These are phyloP conservation scores for Coronaproctus castanopsis DNA, from an alignment of 2,888 invertebrate species.

Conservation along the genomic window DNA sequence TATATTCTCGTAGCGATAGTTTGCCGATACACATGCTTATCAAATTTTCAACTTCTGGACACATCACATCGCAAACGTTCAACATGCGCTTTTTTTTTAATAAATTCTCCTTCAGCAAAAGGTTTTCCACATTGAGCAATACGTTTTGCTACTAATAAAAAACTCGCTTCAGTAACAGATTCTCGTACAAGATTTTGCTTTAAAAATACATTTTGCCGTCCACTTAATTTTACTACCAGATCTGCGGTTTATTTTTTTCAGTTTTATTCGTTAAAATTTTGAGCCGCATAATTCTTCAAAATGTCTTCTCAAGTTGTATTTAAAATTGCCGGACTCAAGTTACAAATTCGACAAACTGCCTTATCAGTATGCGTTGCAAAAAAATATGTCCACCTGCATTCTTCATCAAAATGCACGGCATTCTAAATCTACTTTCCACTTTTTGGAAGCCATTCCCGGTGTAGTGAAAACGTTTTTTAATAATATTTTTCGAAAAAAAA, in stretches of 20 bases:
- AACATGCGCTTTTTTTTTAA: not conserved
- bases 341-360: not conserved
- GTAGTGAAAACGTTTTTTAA: not conserved
- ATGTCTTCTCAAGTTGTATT: not conserved
- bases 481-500: not conserved
- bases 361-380: not conserved
- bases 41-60: not conserved
- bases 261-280: not conserved
- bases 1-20: not conserved
- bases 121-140: not conserved
- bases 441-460: not conserved
- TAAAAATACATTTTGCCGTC: not conserved
- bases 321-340: not conserved
- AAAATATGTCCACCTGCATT: not conserved
- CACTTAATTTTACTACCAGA: not conserved
- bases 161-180: not conserved
- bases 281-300: not conserved
- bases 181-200: not conserved
- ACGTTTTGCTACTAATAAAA: not conserved
- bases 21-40: not conserved
- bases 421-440: not conserved
- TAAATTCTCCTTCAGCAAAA: not conserved
- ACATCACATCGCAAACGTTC: not conserved
- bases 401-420: not conserved
- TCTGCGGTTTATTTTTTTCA: not conserved